Evolutionary conservation across 2,113 vertebrate species (phyloP).

Genomic region (Quiscalus mexicanus): DNA sequence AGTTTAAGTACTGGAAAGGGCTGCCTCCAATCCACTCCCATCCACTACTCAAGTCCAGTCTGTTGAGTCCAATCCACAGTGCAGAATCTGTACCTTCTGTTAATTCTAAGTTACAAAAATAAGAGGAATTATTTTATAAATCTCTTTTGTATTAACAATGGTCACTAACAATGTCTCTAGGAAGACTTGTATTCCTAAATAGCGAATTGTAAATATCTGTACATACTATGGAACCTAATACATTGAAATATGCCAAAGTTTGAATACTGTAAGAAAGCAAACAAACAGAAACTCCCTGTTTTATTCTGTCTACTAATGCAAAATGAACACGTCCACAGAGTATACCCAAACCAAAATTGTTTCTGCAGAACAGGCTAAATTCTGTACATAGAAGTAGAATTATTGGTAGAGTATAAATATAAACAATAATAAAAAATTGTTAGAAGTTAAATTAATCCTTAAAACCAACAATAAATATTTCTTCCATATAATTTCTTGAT

Average conservation of each 20-base stretch:
- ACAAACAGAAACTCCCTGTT: neutral
- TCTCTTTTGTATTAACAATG: neutral
- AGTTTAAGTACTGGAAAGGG: conserved; percentile 91
- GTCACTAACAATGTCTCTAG: neutral
- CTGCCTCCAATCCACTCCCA: conserved; percentile 91
- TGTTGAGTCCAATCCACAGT: conserved; percentile 92
- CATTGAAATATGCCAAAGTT: neutral
- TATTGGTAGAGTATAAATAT: neutral
- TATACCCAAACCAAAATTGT: neutral
- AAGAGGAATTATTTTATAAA: neutral
- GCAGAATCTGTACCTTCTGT: conserved; percentile 71
- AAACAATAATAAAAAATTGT: neutral
- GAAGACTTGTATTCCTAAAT: neutral
- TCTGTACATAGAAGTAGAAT: neutral
- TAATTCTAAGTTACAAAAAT: conserved; percentile 73
- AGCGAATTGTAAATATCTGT: neutral
- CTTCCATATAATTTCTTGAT: neutral
- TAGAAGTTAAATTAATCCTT: neutral
- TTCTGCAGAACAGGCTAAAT: neutral
- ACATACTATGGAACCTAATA: neutral
- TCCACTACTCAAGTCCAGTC: conserved; percentile 83
- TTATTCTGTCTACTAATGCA: neutral
- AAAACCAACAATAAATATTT: neutral
- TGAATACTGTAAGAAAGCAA: neutral
- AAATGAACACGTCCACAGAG: neutral